These are phyloP conservation scores for Enteromius argenteus DNA, from an alignment of 2,797 vertebrate species.

Conservation along the genomic window DNA sequence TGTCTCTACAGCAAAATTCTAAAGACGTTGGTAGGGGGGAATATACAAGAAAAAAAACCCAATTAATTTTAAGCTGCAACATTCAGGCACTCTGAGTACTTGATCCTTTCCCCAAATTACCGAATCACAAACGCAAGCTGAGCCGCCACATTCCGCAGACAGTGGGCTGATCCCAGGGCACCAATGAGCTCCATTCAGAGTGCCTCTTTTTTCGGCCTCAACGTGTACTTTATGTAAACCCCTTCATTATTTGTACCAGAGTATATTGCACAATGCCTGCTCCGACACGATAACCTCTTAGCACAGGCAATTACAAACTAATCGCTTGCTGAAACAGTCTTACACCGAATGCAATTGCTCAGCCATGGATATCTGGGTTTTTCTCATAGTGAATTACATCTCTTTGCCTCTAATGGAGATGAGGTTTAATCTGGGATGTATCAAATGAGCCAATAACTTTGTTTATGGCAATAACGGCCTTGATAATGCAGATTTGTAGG, in stretches of 20 bases:
- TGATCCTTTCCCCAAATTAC: conserved; percentile 67
- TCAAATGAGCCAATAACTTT: conserved; percentile 36
- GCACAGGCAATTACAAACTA: conserved; percentile 63
- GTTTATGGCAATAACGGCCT: neutral
- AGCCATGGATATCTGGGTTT: conserved; percentile 35
- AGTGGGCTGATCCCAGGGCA: conserved; percentile 65
- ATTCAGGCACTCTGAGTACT: conserved; percentile 58
- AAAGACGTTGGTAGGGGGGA: conserved; percentile 42
- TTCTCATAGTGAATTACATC: conserved; percentile 5
- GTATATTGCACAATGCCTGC: conserved; percentile 58
- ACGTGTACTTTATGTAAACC: conserved; percentile 49
- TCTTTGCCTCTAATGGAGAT: conserved; percentile 27
- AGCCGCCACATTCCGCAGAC: conserved; percentile 50
- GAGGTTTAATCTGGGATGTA: conserved; percentile 17
- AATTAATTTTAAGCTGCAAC: conserved; percentile 70
- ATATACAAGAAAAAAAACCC: conserved; percentile 60
- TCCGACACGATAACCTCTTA: conserved; percentile 64
- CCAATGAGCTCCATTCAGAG: conserved; percentile 34
- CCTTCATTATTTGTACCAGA: conserved; percentile 56
- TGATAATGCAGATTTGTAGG: conserved; percentile 23
- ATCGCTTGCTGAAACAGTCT: conserved; percentile 36
- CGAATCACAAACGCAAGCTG: conserved; percentile 59
- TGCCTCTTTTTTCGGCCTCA: conserved; percentile 46
- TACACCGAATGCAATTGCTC: conserved; percentile 34
- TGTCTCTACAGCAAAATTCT: conserved; percentile 44